A percentile compares a stretch with the other conserved stretches of the same genome.
Conservation (phyloP, 2,888 invertebrate species). For the Euplexia lucipara region DNA sequence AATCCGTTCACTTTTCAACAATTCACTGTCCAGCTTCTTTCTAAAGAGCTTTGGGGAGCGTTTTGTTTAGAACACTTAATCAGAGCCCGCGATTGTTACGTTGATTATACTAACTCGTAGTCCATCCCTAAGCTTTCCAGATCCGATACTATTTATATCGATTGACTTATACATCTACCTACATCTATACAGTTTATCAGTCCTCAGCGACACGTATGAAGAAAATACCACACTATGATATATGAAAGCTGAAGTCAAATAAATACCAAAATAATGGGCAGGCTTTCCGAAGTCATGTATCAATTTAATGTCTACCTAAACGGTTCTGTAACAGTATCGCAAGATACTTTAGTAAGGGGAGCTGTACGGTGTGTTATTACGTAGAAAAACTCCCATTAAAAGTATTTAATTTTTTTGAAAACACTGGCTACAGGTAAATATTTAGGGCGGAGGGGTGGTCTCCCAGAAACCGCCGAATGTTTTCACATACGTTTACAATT, state of each 20-base stretch:
- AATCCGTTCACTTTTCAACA: constrained; percentile 82
- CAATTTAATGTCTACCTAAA: constrained; percentile 56
- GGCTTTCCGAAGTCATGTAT: constrained; percentile 52
- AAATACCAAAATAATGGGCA: constrained; percentile 56
- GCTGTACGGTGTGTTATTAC: constrained; percentile 9
- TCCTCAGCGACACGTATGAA: constrained; percentile 2
- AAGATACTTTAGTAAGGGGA: constrained; percentile 31
- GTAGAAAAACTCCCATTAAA: constrained; percentile 33
- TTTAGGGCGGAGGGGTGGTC: constrained; percentile 59
- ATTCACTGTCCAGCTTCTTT: constrained; percentile 78
- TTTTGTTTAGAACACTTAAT: constrained; percentile 79
- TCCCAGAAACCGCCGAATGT: constrained; percentile 78
- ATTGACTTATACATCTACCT: too few relatives aligned
- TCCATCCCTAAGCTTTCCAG: constrained; percentile 24
- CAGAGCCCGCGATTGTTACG: constrained; percentile 69
- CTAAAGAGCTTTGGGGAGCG: constrained; percentile 69
- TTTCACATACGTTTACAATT: constrained; percentile 86
- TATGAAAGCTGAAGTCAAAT: constrained; percentile 47
- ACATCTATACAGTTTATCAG: constrained; percentile 2
- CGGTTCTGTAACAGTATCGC: constrained; percentile 35
- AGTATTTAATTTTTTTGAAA: constrained; percentile 67
- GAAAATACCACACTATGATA: constrained; percentile 29
- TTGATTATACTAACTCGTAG: constrained; percentile 59
- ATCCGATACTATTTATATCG: constrained; percentile 24
- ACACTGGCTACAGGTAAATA: constrained; percentile 67